These are phyloP conservation scores for Sphyrna mokarran DNA, from an alignment of 2,113 vertebrate species.

Conservation along the genomic window DNA sequence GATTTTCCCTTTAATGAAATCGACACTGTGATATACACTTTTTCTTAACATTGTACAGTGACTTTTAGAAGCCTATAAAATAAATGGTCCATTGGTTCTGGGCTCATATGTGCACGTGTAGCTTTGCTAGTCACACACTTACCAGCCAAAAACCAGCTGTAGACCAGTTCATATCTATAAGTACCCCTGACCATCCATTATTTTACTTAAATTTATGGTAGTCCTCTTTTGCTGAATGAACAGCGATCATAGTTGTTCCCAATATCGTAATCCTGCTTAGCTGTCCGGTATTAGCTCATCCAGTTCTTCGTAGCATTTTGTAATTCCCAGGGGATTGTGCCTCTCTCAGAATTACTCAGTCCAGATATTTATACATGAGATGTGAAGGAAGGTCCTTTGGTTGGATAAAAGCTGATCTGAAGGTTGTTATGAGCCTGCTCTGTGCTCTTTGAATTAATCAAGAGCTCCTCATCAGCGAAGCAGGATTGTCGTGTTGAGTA, in stretches of 20 bases:
- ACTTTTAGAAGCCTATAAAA: slow-evolving; percentile 12
- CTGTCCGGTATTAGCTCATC: neutral
- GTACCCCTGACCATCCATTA: slow-evolving; percentile 26
- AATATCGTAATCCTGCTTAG: neutral
- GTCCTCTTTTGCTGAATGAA: neutral
- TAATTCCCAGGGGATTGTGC: neutral
- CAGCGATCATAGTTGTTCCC: neutral
- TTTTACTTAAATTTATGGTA: slow-evolving; percentile 21
- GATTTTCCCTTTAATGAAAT: slow-evolving; percentile 36
- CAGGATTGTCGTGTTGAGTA: slow-evolving; percentile 49
- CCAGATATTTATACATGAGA: slow-evolving; percentile 52
- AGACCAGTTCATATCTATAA: slow-evolving; percentile 13
- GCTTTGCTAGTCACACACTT: neutral
- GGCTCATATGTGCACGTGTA: neutral
- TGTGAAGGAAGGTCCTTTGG: slow-evolving; percentile 45
- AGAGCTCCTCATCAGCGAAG: slow-evolving; percentile 53
- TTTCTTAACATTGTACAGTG: slow-evolving; percentile 19
- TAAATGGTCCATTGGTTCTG: neutral
- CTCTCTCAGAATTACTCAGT: neutral
- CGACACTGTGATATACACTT: slow-evolving; percentile 3
- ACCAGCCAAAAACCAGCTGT: slow-evolving; percentile 5
- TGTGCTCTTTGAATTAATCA: slow-evolving; percentile 49
- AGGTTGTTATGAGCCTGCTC: slow-evolving; percentile 42
- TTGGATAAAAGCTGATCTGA: slow-evolving; percentile 48
- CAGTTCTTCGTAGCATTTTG: slow-evolving; percentile 16